phyloP scores from a whole-genome alignment of 1,140 invertebrate genomes.

The Phymorhynchus buccinoides region DNA sequence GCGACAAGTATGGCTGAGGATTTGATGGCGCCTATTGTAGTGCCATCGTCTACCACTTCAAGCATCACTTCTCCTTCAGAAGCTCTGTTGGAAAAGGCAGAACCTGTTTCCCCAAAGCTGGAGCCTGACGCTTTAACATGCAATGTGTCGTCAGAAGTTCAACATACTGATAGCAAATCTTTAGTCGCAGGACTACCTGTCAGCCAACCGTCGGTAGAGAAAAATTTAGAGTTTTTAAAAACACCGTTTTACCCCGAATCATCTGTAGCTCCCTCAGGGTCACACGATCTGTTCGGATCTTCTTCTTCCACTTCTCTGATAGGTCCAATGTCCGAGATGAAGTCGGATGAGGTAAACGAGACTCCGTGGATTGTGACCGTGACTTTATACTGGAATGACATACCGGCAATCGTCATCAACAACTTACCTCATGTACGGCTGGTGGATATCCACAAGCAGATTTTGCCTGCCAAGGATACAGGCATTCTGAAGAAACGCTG shows the following conservation, averaged over 20 bases:
- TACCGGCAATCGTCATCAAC: slow-evolving; percentile 70
- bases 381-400: slow-evolving; percentile 71
- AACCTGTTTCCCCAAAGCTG: not conserved
- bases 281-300: not conserved
- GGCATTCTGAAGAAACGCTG: slow-evolving; percentile 73
- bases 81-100: no score
- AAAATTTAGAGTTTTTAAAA: slow-evolving; percentile 34
- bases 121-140: not conserved
- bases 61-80: not conserved
- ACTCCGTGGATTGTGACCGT: slow-evolving; percentile 70
- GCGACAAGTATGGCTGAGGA: slow-evolving; percentile 28
- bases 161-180: not conserved
- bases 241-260: not conserved
- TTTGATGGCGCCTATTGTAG: not conserved
- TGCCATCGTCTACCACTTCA: not conserved
- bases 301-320: not conserved
- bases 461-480: slow-evolving; percentile 72
- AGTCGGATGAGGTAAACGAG: slow-evolving; percentile 27
- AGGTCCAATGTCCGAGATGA: not conserved
- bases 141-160: not conserved
- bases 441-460: slow-evolving; percentile 73
- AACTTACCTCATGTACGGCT: slow-evolving; percentile 68
- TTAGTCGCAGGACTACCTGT: not conserved
- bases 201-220: slow-evolving; percentile 15
- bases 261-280: not conserved